These are phyloP conservation scores for Drosophila sucinea DNA, from an alignment of 1,140 invertebrate species.

Conservation along the genomic window DNA sequence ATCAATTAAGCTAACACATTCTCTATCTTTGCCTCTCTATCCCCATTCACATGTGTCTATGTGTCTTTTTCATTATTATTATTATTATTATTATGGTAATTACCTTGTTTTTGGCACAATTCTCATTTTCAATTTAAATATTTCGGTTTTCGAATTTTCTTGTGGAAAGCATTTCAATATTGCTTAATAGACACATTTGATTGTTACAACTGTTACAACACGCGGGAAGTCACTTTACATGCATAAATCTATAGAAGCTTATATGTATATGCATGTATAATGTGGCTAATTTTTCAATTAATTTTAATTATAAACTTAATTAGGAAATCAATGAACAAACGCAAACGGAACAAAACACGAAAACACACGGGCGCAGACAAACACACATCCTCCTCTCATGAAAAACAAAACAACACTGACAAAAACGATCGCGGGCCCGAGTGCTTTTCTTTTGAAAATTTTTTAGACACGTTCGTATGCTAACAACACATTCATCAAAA, in stretches of 20 bases:
- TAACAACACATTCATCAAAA: no score
- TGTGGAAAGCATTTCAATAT: constrained; percentile 53
- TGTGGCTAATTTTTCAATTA: constrained; percentile 83
- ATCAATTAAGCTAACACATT: constrained; percentile 65
- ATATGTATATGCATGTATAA: constrained; percentile 28
- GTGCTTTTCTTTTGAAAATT: no score
- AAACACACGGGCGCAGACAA: constrained; percentile 40
- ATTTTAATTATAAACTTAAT: constrained; percentile 84
- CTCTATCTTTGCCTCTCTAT: constrained; percentile 6
- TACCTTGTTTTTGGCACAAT: constrained; percentile 63
- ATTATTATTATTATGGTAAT: constrained; percentile 58
- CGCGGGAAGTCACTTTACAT: constrained; percentile 61
- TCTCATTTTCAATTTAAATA: constrained; percentile 42
- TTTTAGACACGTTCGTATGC: no score
- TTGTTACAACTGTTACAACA: constrained; percentile 58
- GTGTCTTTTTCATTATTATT: constrained; percentile 56
- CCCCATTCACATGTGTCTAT: neutral
- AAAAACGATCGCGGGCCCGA: no score
- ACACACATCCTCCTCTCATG: neutral
- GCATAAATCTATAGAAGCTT: constrained; percentile 23
- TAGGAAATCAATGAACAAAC: constrained; percentile 82
- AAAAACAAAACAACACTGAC: no score
- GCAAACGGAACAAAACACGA: constrained; percentile 63
- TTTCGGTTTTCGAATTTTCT: neutral
- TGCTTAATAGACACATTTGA: constrained; percentile 55